Evolutionary conservation across 2,113 vertebrate species (phyloP).

Genomic region (Eidolon helvum): DNA sequence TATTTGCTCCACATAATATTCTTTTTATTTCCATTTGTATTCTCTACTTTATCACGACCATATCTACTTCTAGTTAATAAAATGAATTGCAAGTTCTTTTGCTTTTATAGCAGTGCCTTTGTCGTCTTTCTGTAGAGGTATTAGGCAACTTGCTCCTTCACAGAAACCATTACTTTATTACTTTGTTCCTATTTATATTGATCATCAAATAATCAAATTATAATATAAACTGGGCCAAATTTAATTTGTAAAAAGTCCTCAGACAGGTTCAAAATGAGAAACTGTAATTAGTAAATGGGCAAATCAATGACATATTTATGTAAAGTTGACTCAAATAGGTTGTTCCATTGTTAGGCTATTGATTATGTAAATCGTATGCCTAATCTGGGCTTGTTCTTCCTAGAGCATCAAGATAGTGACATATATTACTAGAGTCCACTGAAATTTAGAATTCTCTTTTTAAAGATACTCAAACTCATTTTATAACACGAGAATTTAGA

Average conservation of each 20-base stretch:
- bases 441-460: not conserved
- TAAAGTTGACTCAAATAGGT: conserved; percentile 30
- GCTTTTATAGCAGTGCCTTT: not conserved
- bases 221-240: conserved; percentile 36
- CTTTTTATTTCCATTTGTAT: not conserved
- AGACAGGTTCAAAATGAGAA: conserved; percentile 39
- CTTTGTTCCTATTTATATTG: conserved; percentile 55
- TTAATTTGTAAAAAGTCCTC: conserved; percentile 55
- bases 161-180: conserved; percentile 45
- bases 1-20: not conserved
- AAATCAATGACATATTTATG: conserved; percentile 57
- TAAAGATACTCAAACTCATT: not conserved
- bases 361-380: not conserved
- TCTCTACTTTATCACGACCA: not conserved
- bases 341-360: not conserved
- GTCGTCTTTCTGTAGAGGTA: not conserved
- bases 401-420: not conserved
- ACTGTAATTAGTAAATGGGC: conserved; percentile 49
- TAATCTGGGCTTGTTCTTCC: not conserved
- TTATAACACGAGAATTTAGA: not conserved
- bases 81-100: not conserved
- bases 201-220: conserved; percentile 69
- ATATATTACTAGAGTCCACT: not conserved
- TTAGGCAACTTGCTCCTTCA: conserved; percentile 50
- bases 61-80: not conserved